Evolutionary conservation across 2,113 vertebrate genomes (phyloP).

Genomic region (Myodes glareolus): DNA sequence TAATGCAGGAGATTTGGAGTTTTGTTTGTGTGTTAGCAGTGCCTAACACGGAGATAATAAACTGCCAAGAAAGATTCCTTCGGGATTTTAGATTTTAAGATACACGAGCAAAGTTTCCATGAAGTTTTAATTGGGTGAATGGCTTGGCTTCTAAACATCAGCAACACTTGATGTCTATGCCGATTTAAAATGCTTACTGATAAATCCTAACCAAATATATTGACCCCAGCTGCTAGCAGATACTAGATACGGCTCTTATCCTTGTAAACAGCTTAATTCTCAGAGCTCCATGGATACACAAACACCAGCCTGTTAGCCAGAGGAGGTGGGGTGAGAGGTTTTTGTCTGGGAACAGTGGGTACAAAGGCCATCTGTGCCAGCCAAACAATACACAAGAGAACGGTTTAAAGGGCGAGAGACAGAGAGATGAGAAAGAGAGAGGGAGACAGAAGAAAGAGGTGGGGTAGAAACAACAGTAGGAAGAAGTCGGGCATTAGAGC

Average conservation of each 20-base stretch:
- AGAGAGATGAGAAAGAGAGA: too few relatives aligned
- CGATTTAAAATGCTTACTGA: background rate
- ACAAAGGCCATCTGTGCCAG: fast-evolving
- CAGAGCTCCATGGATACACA: background rate
- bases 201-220: fast-evolving
- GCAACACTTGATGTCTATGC: background rate
- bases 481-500: background rate
- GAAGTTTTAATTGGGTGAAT: background rate
- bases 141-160: background rate
- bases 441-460: background rate
- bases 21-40: background rate
- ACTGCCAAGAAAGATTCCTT: background rate
- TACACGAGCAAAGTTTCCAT: background rate
- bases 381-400: background rate
- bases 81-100: background rate
- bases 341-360: too few relatives aligned
- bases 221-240: background rate
- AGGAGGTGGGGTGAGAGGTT: too few relatives aligned
- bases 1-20: background rate
- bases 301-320: background rate
- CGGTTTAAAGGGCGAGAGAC: fast-evolving
- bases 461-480: background rate
- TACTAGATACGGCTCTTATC: background rate
- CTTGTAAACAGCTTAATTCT: background rate
- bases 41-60: too few relatives aligned